phyloP scores from a whole-genome alignment of 2,113 vertebrate genomes.

The Noctilio leporinus region DNA sequence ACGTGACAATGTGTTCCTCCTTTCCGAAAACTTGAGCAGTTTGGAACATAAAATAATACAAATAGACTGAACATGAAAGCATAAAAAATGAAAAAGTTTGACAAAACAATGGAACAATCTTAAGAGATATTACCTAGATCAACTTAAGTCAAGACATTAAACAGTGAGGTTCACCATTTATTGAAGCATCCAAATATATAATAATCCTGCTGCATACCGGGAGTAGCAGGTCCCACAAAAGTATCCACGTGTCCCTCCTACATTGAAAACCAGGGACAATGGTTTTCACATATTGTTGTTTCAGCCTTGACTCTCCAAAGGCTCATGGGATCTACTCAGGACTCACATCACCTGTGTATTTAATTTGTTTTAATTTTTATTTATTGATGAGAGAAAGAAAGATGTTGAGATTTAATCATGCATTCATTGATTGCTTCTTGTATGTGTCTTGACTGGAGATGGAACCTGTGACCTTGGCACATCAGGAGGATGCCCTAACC shows the following conservation, averaged over 20 bases:
- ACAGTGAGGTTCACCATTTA: neutral
- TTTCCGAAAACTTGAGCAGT: slow-evolving; percentile 34
- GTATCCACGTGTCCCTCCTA: too few species aligned
- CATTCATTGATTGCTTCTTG: too few species aligned
- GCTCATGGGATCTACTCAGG: neutral
- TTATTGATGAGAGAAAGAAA: too few species aligned
- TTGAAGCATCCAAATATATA: neutral
- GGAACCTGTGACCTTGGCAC: too few species aligned
- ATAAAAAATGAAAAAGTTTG: slow-evolving; percentile 10
- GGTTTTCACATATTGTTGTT: neutral
- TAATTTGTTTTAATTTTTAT: too few species aligned
- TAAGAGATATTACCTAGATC: neutral
- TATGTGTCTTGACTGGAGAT: too few species aligned
- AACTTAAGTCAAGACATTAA: neutral
- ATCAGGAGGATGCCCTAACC: too few species aligned
- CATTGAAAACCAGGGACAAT: neutral
- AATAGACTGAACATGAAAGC: slow-evolving; percentile 3
- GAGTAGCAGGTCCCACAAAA: neutral
- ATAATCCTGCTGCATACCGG: neutral
- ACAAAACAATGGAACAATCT: neutral
- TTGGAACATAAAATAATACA: slow-evolving; percentile 37
- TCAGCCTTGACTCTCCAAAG: neutral
- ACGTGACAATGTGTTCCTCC: slow-evolving; percentile 43
- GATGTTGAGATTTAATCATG: too few species aligned
- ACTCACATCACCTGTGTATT: neutral